phyloP scores from a whole-genome alignment of 2,797 vertebrate species.

The Chelidonichthys spinosus region DNA sequence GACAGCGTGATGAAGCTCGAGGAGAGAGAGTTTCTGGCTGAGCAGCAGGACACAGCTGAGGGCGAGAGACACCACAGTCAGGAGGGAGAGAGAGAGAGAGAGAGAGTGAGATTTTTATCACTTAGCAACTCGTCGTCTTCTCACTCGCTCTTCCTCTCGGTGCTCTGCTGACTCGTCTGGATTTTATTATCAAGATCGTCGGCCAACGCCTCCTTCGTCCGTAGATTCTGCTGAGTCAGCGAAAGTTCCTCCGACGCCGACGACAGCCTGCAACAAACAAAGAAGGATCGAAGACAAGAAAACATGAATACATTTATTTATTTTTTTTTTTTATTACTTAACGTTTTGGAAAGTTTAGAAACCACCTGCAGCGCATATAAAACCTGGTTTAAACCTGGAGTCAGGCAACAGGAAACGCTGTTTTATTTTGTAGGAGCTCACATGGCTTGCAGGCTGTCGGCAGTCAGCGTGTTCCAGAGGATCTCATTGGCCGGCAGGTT shows the following conservation, averaged over 20 bases:
- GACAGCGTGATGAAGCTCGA: conserved; percentile 93
- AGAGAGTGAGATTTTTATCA: no score
- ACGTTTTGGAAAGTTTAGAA: no score
- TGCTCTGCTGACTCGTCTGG: conserved; percentile 87
- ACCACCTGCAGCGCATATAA: no score
- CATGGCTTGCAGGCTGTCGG: conserved; percentile 92
- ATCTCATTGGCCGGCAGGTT: conserved; percentile 95
- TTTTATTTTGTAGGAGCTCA: conserved; percentile 71
- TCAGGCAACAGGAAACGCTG: background rate
- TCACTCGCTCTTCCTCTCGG: conserved; percentile 94
- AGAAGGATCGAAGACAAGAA: no score
- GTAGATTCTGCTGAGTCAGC: conserved; percentile 90
- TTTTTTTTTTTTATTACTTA: no score
- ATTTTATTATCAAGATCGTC: conserved; percentile 91
- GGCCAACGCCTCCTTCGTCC: conserved; percentile 90
- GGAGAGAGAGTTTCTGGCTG: conserved; percentile 92
- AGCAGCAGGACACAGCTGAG: conserved; percentile 91
- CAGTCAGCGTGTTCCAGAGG: conserved; percentile 97
- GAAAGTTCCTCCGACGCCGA: conserved; percentile 91
- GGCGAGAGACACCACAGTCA: conserved; percentile 15
- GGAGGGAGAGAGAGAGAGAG: background rate
- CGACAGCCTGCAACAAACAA: conserved; percentile 84
- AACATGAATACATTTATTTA: no score
- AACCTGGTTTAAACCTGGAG: background rate
- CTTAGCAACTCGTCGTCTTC: background rate